Conservation (phyloP, 2,113 vertebrate genomes). For the Halichoeres trimaculatus region DNA sequence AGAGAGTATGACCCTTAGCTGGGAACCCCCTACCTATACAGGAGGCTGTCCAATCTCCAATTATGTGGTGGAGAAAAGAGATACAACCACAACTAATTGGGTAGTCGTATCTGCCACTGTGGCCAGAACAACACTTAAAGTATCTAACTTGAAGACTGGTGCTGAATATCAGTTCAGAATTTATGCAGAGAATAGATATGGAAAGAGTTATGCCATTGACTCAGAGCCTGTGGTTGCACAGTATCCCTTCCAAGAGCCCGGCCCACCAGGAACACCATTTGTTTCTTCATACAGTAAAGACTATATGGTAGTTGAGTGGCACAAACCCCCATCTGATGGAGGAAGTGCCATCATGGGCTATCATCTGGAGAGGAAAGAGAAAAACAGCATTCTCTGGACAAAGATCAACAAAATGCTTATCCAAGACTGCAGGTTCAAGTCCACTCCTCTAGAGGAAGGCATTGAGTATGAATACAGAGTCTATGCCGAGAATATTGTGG, state of each 20-base stretch:
- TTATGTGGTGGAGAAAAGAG: slow-evolving; percentile 96
- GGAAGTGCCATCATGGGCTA: slow-evolving; percentile 95
- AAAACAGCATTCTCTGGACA: slow-evolving; percentile 98
- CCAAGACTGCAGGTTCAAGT: slow-evolving; percentile 93
- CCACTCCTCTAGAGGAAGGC: slow-evolving; percentile 93
- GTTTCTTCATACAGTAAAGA: slow-evolving; percentile 91
- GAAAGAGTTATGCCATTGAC: slow-evolving; percentile 94
- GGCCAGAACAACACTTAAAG: slow-evolving; percentile 95
- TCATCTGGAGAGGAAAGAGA: slow-evolving; percentile 96
- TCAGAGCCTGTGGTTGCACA: slow-evolving; percentile 91
- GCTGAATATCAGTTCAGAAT: slow-evolving; percentile 97
- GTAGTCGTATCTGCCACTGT: slow-evolving; percentile 93
- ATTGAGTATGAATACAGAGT: slow-evolving; percentile 98
- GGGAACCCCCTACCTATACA: slow-evolving; percentile 93
- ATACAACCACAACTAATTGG: slow-evolving; percentile 96
- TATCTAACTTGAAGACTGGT: slow-evolving; percentile 94
- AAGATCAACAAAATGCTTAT: slow-evolving; percentile 96
- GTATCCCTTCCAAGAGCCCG: slow-evolving; percentile 98
- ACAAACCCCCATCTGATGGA: slow-evolving; percentile 94
- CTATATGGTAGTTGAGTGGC: slow-evolving; percentile 95
- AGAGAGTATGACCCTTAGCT: slow-evolving; percentile 92
- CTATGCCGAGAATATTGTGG: slow-evolving; percentile 98
- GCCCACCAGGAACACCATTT: slow-evolving; percentile 95
- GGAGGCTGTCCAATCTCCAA: slow-evolving; percentile 97
- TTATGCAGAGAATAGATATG: slow-evolving; percentile 96